Percentiles rank a stretch among this genome's conserved stretches.
phyloP scores from a whole-genome alignment of 2,797 vertebrate species.

The Acipenser transmontanus region DNA sequence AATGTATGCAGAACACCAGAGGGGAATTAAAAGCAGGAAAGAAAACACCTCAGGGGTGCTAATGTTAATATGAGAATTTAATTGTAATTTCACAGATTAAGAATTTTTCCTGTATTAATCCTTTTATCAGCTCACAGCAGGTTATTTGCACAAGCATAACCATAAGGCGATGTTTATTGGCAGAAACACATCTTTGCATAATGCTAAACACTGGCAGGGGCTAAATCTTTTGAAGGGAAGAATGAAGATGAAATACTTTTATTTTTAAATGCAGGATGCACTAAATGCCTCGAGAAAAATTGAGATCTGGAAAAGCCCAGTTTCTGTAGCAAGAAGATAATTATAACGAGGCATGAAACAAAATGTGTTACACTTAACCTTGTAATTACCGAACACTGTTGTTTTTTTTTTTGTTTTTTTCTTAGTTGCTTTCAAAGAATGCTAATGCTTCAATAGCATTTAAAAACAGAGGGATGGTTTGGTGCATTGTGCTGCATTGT shows the following conservation, averaged over 20 bases:
- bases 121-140: slow-evolving; percentile 97
- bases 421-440: not conserved
- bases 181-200: slow-evolving; percentile 74
- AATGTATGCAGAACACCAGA: slow-evolving; percentile 77
- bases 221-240: slow-evolving; percentile 75
- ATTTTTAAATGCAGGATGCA: slow-evolving; percentile 70
- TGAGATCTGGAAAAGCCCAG: slow-evolving; percentile 37
- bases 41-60: slow-evolving; percentile 77
- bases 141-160: slow-evolving; percentile 78
- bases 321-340: slow-evolving; percentile 71
- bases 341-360: slow-evolving; percentile 61
- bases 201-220: slow-evolving; percentile 67
- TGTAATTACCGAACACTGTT: slow-evolving; percentile 5
- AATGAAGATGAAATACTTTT: slow-evolving; percentile 76
- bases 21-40: slow-evolving; percentile 77
- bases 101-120: slow-evolving; percentile 92
- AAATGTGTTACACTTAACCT: slow-evolving; percentile 16
- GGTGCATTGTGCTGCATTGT: no score
- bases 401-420: not conserved
- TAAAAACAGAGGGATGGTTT: no score
- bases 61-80: slow-evolving; percentile 90
- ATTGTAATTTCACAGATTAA: slow-evolving; percentile 92
- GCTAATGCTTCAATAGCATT: not conserved
- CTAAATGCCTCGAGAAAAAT: slow-evolving; percentile 55
- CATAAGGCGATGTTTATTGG: slow-evolving; percentile 76